Base-by-base conservation (phyloP, 2,797 vertebrate genomes). In the Orientallactaga sibirica region DNA sequence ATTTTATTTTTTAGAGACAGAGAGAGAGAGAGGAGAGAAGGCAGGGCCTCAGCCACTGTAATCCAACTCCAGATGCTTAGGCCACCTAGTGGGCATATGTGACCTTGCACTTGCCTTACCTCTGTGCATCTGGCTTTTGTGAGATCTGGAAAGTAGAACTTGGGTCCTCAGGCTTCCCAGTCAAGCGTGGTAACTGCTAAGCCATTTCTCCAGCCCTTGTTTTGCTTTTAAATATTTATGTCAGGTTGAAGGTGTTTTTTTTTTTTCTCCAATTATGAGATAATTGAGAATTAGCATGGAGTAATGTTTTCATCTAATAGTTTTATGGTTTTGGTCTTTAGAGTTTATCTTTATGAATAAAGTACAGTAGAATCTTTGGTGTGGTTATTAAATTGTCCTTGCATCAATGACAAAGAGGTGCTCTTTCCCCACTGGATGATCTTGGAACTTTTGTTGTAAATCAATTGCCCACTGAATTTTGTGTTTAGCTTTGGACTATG, bases 301-400 rank as follows among this genome's bases (percentile, higher is more conserved):
- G 2, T 55, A 29, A 61, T 48, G 16, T 16, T 64, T 84, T 68
- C 74, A 84, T 80, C 37, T 67, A 80, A 86, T 48, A 80, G 25
- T 80, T 85, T 80, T 79, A 43, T 37, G 79, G 24, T 52, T 94
- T 61, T 78, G 61, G 16, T 62, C 11, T 92, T 67, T 85, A 43
- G 22, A 62, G 29, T 67, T 85, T 55, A 73, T 75, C 62, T 74
- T 87, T 83, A 29, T 70, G 77, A 25, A 66, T 86, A 43, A 73
- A 76, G 16, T 64, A 41, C 88, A 15, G 41, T 41, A 86, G 73
- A 19, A 58, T 22, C 71, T 86, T 66, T 33, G 6, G 16, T 68
- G 24, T 5, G 5, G 11, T 67, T 24, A 58, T 66, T 64, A 5
- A 1, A 71, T 5, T 79, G 41, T 61, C 29, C 7, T 27, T 86